Evolutionary conservation across 2,797 vertebrate species (phyloP).

Genomic region (Balearica regulorum): DNA sequence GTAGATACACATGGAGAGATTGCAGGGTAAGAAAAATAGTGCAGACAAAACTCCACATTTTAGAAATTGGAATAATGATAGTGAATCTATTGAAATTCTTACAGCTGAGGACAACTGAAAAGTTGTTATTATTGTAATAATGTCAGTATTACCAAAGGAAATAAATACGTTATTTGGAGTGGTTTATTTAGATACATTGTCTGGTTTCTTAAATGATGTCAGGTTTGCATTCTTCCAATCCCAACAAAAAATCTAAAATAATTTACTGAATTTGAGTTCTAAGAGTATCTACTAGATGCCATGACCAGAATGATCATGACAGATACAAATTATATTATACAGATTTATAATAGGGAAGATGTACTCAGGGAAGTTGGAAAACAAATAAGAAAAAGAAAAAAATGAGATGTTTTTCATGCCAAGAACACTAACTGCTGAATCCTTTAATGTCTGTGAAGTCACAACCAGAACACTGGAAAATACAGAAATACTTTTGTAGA

Average conservation of each 20-base stretch:
- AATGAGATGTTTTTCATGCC: neutral
- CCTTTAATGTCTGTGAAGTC: neutral
- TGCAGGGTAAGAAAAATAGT: neutral
- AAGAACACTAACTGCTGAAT: neutral
- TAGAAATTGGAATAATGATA: neutral
- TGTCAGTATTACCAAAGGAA: neutral
- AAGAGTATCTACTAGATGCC: neutral
- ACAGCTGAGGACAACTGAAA: neutral
- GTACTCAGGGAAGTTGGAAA: too few species aligned
- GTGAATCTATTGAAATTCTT: neutral
- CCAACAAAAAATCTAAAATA: neutral
- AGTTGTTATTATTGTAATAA: neutral
- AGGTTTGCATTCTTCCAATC: neutral
- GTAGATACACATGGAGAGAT: neutral
- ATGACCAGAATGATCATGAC: neutral
- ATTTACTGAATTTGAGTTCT: neutral
- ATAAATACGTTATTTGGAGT: neutral
- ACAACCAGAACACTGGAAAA: neutral
- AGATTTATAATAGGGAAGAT: neutral
- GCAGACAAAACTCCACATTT: rapidly evolving
- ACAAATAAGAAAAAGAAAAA: too few species aligned
- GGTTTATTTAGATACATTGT: neutral
- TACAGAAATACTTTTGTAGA: neutral
- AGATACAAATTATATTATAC: neutral
- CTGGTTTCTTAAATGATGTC: neutral